These are phyloP conservation scores for Neosalanx taihuensis DNA, from an alignment of 2,797 vertebrate species.

Conservation along the genomic window DNA sequence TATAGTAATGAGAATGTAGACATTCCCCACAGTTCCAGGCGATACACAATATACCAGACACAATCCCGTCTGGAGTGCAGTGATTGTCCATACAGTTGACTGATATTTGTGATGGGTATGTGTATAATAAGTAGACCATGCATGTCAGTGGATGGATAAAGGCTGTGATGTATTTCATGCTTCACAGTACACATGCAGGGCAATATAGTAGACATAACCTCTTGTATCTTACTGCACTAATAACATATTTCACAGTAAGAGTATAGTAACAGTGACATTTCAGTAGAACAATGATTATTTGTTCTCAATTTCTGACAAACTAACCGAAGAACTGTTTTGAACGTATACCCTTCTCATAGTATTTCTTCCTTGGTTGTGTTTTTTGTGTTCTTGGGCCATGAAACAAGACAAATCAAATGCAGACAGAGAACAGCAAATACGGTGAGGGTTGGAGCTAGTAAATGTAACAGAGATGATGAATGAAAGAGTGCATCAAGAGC, in stretches of 20 bases:
- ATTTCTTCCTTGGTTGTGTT: background rate
- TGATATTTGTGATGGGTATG: background rate
- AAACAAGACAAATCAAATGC: background rate
- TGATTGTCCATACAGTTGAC: slow-evolving; percentile 5
- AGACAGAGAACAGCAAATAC: background rate
- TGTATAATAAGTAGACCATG: background rate
- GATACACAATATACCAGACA: background rate
- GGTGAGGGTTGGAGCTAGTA: slow-evolving; percentile 1
- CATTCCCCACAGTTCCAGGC: background rate
- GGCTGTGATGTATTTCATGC: background rate
- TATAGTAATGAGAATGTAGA: slow-evolving; percentile 1
- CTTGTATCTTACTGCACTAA: too few species aligned
- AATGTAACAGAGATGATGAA: slow-evolving; percentile 4
- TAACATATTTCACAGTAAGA: too few species aligned
- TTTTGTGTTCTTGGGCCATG: background rate
- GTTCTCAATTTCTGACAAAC: background rate
- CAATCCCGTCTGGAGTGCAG: background rate
- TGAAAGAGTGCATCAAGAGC: slow-evolving; percentile 9
- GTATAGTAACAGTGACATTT: too few species aligned
- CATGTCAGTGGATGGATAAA: background rate
- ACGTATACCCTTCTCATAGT: background rate
- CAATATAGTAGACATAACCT: background rate
- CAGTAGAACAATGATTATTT: background rate
- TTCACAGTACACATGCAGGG: background rate
- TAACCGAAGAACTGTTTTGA: too few species aligned